phyloP scores from a whole-genome alignment of 2,797 vertebrate species.

The Sebastes hubbsi region DNA sequence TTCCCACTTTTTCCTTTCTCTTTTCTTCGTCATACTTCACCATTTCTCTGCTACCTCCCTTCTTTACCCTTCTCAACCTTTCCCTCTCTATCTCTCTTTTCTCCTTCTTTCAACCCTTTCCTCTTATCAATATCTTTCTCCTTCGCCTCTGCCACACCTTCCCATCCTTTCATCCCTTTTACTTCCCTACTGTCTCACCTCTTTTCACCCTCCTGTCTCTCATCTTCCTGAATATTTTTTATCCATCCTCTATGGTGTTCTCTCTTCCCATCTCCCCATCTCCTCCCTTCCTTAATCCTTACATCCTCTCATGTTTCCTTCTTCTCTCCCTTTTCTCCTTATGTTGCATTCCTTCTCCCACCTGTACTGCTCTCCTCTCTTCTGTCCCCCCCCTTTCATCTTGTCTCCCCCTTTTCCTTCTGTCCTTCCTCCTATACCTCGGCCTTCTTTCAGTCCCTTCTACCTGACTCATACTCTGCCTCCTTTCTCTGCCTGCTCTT shows the following conservation, averaged over 20 bases:
- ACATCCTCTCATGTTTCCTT: not conserved
- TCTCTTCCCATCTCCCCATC: not conserved
- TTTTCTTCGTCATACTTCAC: not conserved
- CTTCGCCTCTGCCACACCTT: not conserved
- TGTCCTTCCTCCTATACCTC: not conserved
- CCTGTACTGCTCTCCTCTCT: not conserved
- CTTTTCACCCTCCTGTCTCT: not conserved
- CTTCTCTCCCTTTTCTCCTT: not conserved
- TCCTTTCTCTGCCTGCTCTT: not conserved
- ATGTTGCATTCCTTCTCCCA: not conserved
- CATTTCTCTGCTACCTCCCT: not conserved
- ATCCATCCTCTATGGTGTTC: not conserved
- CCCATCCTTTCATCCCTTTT: not conserved
- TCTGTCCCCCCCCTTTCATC: not conserved
- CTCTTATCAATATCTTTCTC: not conserved
- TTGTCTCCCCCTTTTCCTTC: not conserved
- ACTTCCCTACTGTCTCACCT: not conserved
- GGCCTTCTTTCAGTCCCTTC: not conserved
- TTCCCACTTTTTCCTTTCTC: not conserved
- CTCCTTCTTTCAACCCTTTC: not conserved
- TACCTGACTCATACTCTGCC: not conserved
- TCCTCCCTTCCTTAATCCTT: not conserved
- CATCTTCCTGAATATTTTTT: not conserved
- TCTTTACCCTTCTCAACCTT: not conserved
- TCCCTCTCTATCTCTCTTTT: not conserved